A percentile compares a stretch with the other conserved stretches of the same genome.
Evolutionary conservation across 2,888 invertebrate genomes (phyloP).

Genomic region (Lasius platythorax): DNA sequence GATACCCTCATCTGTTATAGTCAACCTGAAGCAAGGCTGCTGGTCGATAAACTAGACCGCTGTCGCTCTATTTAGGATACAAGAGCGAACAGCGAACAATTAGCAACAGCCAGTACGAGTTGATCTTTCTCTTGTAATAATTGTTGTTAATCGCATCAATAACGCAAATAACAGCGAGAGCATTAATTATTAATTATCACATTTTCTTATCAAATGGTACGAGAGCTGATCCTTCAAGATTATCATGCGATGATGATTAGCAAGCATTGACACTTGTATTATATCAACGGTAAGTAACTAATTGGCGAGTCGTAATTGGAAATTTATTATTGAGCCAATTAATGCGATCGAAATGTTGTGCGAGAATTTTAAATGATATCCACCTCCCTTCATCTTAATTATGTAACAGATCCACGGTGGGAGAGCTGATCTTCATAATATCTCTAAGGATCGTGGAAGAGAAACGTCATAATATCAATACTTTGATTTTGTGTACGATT

Average conservation of each 20-base stretch:
- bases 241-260: slow-evolving; percentile 8
- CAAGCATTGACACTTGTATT: background rate
- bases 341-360: background rate
- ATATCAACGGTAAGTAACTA: slow-evolving; percentile 15
- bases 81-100: background rate
- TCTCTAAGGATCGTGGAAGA: background rate
- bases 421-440: background rate
- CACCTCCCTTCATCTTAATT: background rate
- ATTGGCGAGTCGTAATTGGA: background rate
- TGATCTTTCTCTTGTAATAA: background rate
- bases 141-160: background rate
- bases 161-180: background rate
- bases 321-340: slow-evolving; percentile 11
- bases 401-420: background rate
- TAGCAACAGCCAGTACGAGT: slow-evolving; percentile 22
- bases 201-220: background rate
- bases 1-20: slow-evolving; percentile 63
- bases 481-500: background rate
- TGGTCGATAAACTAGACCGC: slow-evolving; percentile 65
- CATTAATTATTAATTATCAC: slow-evolving; percentile 2
- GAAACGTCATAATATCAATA: background rate
- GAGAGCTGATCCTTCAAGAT: background rate
- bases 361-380: background rate
- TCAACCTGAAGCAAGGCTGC: slow-evolving; percentile 53
- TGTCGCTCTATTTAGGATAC: background rate